phyloP scores from a whole-genome alignment of 2,888 invertebrate genomes.

The Choristoneura rosaceana region DNA sequence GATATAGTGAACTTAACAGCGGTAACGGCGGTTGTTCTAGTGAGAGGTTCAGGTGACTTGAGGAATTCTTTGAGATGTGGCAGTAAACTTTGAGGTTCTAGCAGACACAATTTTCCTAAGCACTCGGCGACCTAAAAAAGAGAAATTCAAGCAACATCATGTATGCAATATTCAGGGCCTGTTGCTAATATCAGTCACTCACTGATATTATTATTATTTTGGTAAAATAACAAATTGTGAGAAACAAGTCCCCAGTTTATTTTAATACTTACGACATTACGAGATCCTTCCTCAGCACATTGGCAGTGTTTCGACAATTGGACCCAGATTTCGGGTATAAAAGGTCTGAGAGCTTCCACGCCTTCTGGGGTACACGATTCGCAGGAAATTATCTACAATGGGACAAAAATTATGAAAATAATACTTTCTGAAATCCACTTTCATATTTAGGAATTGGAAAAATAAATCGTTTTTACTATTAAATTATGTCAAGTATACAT shows the following conservation, averaged over 20 bases:
- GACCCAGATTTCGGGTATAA: conserved; percentile 95
- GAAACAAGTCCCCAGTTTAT: neutral
- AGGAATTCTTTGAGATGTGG: conserved; percentile 95
- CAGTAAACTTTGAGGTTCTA: conserved; percentile 94
- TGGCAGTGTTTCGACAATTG: conserved; percentile 97
- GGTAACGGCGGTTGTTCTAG: conserved; percentile 98
- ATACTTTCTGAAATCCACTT: no score
- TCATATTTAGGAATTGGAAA: no score
- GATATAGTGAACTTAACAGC: conserved; percentile 99
- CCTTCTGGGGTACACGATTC: conserved; percentile 91
- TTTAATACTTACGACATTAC: conserved; percentile 91
- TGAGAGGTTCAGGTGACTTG: conserved; percentile 92
- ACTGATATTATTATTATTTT: no score
- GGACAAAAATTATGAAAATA: neutral
- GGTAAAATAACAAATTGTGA: no score
- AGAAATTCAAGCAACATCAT: neutral
- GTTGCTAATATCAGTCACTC: no score
- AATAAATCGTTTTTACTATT: no score
- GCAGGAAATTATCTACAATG: conserved; percentile 91
- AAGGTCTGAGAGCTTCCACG: conserved; percentile 90
- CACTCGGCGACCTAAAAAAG: conserved; percentile 93
- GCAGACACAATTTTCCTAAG: conserved; percentile 96
- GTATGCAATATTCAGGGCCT: neutral
- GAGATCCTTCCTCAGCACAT: conserved; percentile 98
- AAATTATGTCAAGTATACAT: no score